phyloP scores from a whole-genome alignment of 1,140 invertebrate genomes.

The Ruditapes philippinarum region DNA sequence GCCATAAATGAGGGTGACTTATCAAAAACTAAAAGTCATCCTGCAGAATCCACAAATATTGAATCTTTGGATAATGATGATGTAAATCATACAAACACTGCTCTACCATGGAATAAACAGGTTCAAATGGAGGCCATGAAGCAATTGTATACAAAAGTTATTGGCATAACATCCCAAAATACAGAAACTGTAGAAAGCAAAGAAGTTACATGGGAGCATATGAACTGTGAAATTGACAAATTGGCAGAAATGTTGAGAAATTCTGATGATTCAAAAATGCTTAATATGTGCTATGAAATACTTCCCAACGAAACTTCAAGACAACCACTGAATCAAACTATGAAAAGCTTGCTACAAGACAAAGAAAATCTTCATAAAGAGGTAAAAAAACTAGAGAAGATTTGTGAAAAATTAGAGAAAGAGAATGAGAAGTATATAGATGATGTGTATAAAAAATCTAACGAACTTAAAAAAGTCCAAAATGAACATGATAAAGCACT shows the following conservation, averaged over 20 bases:
- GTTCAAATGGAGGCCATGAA: slow-evolving; percentile 10
- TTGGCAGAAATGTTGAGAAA: neutral
- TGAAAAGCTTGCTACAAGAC: neutral
- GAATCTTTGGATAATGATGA: no score
- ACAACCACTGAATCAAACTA: slow-evolving; percentile 32
- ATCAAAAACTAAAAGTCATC: no score
- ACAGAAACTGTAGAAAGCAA: slow-evolving; percentile 22
- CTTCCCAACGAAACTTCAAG: slow-evolving; percentile 25
- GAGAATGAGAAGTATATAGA: no score
- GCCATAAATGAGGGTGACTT: no score
- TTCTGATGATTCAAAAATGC: slow-evolving; percentile 49
- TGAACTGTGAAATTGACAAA: slow-evolving; percentile 7
- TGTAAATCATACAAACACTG: no score
- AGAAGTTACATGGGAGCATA: slow-evolving; percentile 19
- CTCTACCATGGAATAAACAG: no score
- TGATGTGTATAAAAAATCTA: no score
- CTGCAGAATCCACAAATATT: no score
- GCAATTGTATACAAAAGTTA: slow-evolving; percentile 20
- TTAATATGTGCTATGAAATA: slow-evolving; percentile 6
- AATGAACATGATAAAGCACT: no score
- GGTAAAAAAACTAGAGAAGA: no score
- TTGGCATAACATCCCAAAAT: neutral
- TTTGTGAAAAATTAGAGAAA: no score
- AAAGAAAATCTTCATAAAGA: slow-evolving; percentile 31
- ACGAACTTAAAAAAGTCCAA: no score